phyloP scores from a whole-genome alignment of 2,888 invertebrate species.

The Trimorus sp. region DNA sequence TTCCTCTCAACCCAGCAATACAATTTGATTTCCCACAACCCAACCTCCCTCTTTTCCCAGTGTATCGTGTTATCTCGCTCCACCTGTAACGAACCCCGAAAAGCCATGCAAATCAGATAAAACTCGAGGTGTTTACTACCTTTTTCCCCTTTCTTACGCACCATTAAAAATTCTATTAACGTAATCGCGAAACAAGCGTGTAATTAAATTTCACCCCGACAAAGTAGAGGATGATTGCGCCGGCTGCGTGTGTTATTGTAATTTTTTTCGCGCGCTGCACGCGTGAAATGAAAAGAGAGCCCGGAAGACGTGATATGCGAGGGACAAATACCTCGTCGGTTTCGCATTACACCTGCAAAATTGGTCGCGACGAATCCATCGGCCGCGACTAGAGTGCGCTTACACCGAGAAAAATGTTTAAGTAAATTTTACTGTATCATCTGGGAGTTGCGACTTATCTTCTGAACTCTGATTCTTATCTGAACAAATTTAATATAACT shows the following conservation, averaged over 20 bases:
- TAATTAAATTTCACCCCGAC: slow-evolving; percentile 37
- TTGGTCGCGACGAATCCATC: slow-evolving; percentile 57
- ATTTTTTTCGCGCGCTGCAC: slow-evolving; percentile 38
- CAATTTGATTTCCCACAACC: too few relatives aligned
- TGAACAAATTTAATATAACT: too few relatives aligned
- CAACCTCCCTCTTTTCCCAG: too few relatives aligned
- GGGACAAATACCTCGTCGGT: slow-evolving; percentile 47
- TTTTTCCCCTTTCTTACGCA: background rate
- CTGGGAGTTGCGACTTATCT: too few relatives aligned
- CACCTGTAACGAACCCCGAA: background rate
- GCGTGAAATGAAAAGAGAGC: slow-evolving; percentile 7
- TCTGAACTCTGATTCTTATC: too few relatives aligned
- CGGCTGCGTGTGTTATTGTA: slow-evolving; percentile 36
- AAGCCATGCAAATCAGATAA: slow-evolving; percentile 3
- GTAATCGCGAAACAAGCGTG: slow-evolving; percentile 33
- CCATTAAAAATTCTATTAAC: slow-evolving; percentile 32
- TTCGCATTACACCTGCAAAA: slow-evolving; percentile 55
- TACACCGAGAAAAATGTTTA: too few relatives aligned
- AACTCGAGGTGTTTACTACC: background rate
- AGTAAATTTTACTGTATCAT: too few relatives aligned
- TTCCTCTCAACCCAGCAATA: too few relatives aligned
- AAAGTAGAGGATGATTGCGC: slow-evolving; percentile 58
- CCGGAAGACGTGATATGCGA: slow-evolving; percentile 50
- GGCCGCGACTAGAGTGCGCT: slow-evolving; percentile 53
- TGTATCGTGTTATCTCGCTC: background rate